These are phyloP conservation scores for Sphaeridia pumilis DNA, from an alignment of 2,888 invertebrate species.

Conservation along the genomic window DNA sequence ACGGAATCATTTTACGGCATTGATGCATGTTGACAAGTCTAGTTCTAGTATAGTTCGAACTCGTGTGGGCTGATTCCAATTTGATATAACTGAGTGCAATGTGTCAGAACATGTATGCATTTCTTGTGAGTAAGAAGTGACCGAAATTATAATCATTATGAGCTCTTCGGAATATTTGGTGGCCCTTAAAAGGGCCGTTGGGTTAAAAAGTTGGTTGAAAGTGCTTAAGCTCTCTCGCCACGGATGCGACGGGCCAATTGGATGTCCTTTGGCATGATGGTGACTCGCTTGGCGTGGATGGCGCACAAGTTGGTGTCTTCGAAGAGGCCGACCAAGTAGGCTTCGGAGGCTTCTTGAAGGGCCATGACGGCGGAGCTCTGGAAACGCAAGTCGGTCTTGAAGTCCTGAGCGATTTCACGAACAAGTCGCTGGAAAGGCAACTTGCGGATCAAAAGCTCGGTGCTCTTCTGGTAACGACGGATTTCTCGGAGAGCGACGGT, in stretches of 20 bases:
- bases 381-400: constrained; percentile 92
- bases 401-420: constrained; percentile 94
- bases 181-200: constrained; percentile 19
- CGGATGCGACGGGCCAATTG: constrained; percentile 92
- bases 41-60: too few species aligned
- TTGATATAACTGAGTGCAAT: too few species aligned
- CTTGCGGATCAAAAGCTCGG: constrained; percentile 88
- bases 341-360: constrained; percentile 47
- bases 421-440: too few species aligned
- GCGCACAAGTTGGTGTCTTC: constrained; percentile 98
- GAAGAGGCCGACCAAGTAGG: constrained; percentile 61
- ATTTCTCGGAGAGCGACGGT: constrained; percentile 95
- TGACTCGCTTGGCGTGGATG: constrained; percentile 92
- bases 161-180: constrained; percentile 17
- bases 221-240: constrained; percentile 89
- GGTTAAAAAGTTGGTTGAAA: background rate
- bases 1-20: too few species aligned
- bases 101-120: too few species aligned
- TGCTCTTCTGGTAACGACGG: constrained; percentile 91
- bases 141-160: background rate
- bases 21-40: too few species aligned
- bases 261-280: constrained; percentile 96
- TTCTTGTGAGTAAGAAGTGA: too few species aligned
- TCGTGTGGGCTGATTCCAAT: too few species aligned
- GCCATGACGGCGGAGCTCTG: constrained; percentile 91